Evolutionary conservation across 2,888 invertebrate species (phyloP).

Genomic region (Odontomyia ornata): DNA sequence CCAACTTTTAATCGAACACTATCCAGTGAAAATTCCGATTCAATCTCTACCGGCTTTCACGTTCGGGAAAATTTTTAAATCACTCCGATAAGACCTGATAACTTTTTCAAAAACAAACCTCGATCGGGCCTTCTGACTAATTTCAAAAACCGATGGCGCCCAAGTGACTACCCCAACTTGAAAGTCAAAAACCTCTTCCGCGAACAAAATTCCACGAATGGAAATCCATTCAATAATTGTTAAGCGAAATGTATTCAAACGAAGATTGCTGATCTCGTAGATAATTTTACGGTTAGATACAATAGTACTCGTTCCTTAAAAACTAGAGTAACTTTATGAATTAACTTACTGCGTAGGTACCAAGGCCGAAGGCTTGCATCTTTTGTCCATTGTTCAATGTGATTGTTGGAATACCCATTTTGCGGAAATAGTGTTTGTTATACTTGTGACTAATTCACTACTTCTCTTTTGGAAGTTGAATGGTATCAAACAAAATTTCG

Average conservation of each 20-base stretch:
- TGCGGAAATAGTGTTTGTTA: background rate
- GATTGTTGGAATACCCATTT: constrained; percentile 52
- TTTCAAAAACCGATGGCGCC: too few species aligned
- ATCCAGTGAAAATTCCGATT: too few species aligned
- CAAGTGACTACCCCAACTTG: too few species aligned
- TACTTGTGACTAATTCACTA: background rate
- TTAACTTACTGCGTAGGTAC: constrained; percentile 59
- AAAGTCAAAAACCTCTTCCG: too few species aligned
- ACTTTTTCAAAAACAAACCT: too few species aligned
- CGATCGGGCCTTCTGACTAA: too few species aligned
- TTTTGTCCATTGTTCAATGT: constrained; percentile 60
- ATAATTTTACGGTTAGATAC: background rate
- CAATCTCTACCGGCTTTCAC: too few species aligned
- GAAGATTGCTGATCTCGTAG: background rate
- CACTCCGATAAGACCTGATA: too few species aligned
- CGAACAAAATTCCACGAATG: too few species aligned
- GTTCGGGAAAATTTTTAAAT: too few species aligned
- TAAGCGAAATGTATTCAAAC: background rate
- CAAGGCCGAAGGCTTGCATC: constrained; percentile 59
- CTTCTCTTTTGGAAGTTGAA: background rate
- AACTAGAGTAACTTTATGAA: background rate
- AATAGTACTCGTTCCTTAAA: too few species aligned
- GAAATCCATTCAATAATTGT: background rate
- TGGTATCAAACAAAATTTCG: background rate
- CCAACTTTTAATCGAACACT: too few species aligned